These are phyloP conservation scores for Trichomalopsis sarcophagae DNA, from an alignment of 1,140 invertebrate species.

Conservation along the genomic window DNA sequence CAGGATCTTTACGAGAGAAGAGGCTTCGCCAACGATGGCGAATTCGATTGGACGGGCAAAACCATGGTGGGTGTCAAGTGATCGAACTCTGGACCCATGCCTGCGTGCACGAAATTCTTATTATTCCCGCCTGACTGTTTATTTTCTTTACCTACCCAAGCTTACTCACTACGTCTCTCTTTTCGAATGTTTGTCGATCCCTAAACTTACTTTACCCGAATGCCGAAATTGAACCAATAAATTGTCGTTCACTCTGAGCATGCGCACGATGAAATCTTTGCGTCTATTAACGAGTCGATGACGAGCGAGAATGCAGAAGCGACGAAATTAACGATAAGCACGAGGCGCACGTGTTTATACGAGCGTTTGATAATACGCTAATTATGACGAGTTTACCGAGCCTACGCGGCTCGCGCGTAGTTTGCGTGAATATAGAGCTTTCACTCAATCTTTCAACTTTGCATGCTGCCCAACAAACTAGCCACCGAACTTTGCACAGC, in stretches of 20 bases:
- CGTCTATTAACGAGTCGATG: conserved; percentile 13
- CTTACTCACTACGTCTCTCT: too few species aligned
- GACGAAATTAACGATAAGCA: conserved; percentile 21
- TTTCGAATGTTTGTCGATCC: too few species aligned
- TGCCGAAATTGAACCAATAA: conserved; percentile 26
- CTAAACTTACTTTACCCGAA: not conserved
- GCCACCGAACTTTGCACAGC: conserved; percentile 85
- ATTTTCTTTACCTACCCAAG: not conserved
- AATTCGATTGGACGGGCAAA: conserved; percentile 99
- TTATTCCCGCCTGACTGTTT: not conserved
- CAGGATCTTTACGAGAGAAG: conserved; percentile 95
- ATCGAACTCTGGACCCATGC: not conserved
- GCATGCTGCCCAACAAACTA: conserved; percentile 76
- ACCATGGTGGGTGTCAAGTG: conserved; percentile 83
- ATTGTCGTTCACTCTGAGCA: conserved; percentile 36
- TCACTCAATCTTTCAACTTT: conserved; percentile 69
- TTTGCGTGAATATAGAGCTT: conserved; percentile 42
- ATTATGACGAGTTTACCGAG: conserved; percentile 42
- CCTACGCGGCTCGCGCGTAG: conserved; percentile 9
- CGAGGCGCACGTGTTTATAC: not conserved
- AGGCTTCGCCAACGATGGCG: conserved; percentile 94
- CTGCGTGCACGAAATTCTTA: not conserved
- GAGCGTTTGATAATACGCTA: not conserved
- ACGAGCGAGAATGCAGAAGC: not conserved
- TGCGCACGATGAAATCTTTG: conserved; percentile 50